phyloP scores from a whole-genome alignment of 2,888 invertebrate species.

The Phasia obesa region DNA sequence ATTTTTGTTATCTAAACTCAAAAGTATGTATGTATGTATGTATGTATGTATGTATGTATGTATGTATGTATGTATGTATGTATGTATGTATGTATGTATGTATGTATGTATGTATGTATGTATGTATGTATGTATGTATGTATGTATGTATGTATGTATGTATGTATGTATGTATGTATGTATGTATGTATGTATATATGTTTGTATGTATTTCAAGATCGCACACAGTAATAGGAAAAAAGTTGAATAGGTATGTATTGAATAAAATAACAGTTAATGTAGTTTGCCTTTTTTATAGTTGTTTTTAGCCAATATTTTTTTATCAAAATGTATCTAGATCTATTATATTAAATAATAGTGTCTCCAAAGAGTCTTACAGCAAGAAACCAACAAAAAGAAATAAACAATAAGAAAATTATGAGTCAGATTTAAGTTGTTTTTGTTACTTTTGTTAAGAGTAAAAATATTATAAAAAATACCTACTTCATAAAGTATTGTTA shows the following conservation, averaged over 20 bases:
- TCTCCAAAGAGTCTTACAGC: slow-evolving; percentile 53
- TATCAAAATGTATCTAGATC: slow-evolving; percentile 37
- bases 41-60: too few relatives aligned
- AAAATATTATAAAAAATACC: slow-evolving; percentile 12
- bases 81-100: too few relatives aligned
- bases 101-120: too few relatives aligned
- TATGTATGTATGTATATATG: too few relatives aligned
- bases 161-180: too few relatives aligned
- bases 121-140: too few relatives aligned
- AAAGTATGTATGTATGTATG: slow-evolving; percentile 16
- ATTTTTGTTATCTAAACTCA: slow-evolving; percentile 52
- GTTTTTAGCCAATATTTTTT: slow-evolving; percentile 14
- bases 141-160: too few relatives aligned
- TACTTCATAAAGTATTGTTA: background rate
- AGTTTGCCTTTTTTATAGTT: background rate
- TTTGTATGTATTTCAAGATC: slow-evolving; percentile 54
- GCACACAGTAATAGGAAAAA: slow-evolving; percentile 22
- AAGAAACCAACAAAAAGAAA: background rate
- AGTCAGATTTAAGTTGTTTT: slow-evolving; percentile 36
- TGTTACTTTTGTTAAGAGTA: slow-evolving; percentile 16
- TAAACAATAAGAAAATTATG: slow-evolving; percentile 34
- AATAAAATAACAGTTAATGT: slow-evolving; percentile 6
- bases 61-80: too few relatives aligned
- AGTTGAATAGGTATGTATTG: slow-evolving; percentile 3
- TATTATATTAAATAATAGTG: slow-evolving; percentile 41